Base-by-base conservation (phyloP, 2,888 invertebrate species). In the Aphodius sticticus region DNA sequence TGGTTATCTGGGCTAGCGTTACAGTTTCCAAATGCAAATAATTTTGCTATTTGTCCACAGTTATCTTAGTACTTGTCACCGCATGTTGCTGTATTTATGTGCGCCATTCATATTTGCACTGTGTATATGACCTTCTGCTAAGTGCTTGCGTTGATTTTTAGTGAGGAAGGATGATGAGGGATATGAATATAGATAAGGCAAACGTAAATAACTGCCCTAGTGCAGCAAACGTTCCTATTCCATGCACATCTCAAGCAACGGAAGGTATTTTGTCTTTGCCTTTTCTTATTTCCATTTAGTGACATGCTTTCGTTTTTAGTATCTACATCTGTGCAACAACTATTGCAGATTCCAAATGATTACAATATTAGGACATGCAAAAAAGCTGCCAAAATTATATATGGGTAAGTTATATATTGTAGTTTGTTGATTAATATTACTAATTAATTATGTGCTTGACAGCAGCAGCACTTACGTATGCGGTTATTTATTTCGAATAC, bases 1-100 rank as follows among this genome's bases (percentile, higher is more conserved):
- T 79, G 79, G 77, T 79, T 79, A 79, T 79, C 79, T 74, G 70
- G 26, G 77, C 74, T 69, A 12, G 74, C 74, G 74, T 76, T 53
- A 37, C 16, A 14, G n/a, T 16, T 53, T n/a, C 26, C 37, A 37
- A 26, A 26, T 26, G 26, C 74, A 36, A 74, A 74, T 74, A 74
- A 35, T 53, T 53, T 53, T n/a, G 0, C 37, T 74, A 74, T 74
- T 36, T 74, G 26, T 53, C 53, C 12, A 7, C 53, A 12, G 7
- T 53, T 53, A 53, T 53, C 53, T 53, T 53, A 53, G 9, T 53
- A 53, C 53, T 53, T 53, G 53, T 53, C 12, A 53, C 53, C 26
- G 12, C 12, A 53, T 53, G 12, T 53, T 53, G 53, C 53, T 53
- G 53, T 53, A 12, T 53, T 53, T 53, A 53, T 53, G 53, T 12